A percentile compares a stretch with the other conserved stretches of the same genome.
phyloP scores from a whole-genome alignment of 2,888 invertebrate genomes.

The Andricus quercusramuli region DNA sequence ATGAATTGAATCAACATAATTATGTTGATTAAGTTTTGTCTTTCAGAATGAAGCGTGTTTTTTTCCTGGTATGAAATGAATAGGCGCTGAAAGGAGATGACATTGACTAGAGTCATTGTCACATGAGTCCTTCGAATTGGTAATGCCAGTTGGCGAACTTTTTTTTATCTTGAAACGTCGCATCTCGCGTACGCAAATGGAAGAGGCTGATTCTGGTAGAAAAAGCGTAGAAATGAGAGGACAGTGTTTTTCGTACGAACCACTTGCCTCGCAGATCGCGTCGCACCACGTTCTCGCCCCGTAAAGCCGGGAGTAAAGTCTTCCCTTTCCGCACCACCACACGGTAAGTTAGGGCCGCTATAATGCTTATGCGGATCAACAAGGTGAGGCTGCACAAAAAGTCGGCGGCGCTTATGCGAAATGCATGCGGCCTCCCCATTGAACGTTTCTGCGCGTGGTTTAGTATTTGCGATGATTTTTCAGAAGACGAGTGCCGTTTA shows the following conservation, averaged over 20 bases:
- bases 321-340: slow-evolving; percentile 30
- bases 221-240: slow-evolving; percentile 24
- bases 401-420: slow-evolving; percentile 44
- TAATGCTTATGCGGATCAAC: slow-evolving; percentile 52
- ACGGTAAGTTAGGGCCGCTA: slow-evolving; percentile 17
- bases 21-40: no score
- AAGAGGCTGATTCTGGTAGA: slow-evolving; percentile 9
- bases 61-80: background rate
- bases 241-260: background rate
- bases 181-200: slow-evolving; percentile 33
- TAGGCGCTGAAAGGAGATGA: background rate
- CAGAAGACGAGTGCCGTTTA: slow-evolving; percentile 70
- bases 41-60: background rate
- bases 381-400: slow-evolving; percentile 51
- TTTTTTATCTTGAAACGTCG: background rate
- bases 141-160: background rate
- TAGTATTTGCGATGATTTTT: slow-evolving; percentile 56
- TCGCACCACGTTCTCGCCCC: slow-evolving; percentile 28
- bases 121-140: slow-evolving; percentile 4
- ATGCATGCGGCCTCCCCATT: slow-evolving; percentile 37
- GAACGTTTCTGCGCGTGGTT: slow-evolving; percentile 35
- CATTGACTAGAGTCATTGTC: slow-evolving; percentile 13
- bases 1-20: no score
- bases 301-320: background rate
- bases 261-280: slow-evolving; percentile 29